These are phyloP conservation scores for Eupithecia dodoneata DNA, from an alignment of 2,888 invertebrate genomes.

Conservation along the genomic window DNA sequence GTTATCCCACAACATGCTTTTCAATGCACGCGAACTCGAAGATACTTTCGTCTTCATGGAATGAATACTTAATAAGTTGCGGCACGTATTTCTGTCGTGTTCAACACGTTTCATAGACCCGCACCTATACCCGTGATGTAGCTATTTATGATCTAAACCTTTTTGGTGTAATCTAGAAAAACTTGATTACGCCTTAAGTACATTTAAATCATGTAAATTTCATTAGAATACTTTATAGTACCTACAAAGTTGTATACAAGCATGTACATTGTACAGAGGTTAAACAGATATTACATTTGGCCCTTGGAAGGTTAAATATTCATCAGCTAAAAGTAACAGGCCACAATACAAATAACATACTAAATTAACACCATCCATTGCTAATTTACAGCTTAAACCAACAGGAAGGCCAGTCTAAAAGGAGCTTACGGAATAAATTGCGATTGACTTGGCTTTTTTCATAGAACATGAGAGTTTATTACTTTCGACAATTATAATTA, in stretches of 20 bases:
- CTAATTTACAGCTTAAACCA: constrained; percentile 59
- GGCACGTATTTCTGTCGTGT: background rate
- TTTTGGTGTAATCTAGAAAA: background rate
- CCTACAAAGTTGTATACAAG: background rate
- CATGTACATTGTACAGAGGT: constrained; percentile 2
- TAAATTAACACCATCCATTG: constrained; percentile 52
- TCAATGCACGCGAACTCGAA: background rate
- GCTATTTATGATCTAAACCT: constrained; percentile 14
- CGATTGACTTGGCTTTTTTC: constrained; percentile 17
- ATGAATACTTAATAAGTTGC: background rate
- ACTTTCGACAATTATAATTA: background rate
- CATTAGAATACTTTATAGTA: background rate
- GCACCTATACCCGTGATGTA: constrained; percentile 23
- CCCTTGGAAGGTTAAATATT: background rate
- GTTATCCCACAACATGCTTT: background rate
- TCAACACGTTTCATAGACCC: background rate
- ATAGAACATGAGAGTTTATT: background rate
- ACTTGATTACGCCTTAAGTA: background rate
- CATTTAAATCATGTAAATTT: background rate
- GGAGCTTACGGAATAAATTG: constrained; percentile 7
- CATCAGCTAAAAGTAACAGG: background rate
- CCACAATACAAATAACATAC: constrained; percentile 35
- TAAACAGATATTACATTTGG: background rate
- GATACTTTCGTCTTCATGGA: background rate
- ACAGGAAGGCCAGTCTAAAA: constrained; percentile 51